Percentiles rank a stretch among this genome's conserved stretches.
phyloP scores from a whole-genome alignment of 37 sponge, comb jelly and placozoan species.

The Aplysina aerophoba region DNA sequence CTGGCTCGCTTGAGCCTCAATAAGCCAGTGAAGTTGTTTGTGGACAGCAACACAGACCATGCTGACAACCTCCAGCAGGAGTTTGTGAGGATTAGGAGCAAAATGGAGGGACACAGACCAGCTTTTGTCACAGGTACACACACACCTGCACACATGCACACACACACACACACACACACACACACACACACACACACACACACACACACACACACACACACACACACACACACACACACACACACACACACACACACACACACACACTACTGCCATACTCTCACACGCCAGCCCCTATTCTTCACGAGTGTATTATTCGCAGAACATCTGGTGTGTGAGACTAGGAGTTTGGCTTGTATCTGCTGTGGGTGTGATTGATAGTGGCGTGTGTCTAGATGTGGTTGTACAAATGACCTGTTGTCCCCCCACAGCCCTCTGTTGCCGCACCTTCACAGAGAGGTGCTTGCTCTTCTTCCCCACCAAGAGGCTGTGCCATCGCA shows the following conservation, averaged over 20 bases:
- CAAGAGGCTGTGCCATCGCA: constrained; percentile 84
- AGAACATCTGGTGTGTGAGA: too few relatives aligned
- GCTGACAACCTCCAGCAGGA: constrained; percentile 94
- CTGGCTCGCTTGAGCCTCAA: constrained; percentile 86
- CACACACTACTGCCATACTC: too few relatives aligned
- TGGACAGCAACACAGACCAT: constrained; percentile 94
- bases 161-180: too few relatives aligned
- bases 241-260: background rate
- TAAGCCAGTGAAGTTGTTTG: constrained; percentile 92
- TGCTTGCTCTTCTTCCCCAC: constrained; percentile 92
- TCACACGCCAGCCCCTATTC: too few relatives aligned
- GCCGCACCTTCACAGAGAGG: constrained; percentile 86
- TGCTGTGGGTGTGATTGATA: too few relatives aligned
- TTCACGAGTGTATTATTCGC: too few relatives aligned
- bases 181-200: too few relatives aligned
- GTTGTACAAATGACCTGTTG: too few relatives aligned
- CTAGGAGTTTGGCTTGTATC: too few relatives aligned
- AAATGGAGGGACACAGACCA: constrained; percentile 79
- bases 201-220: too few relatives aligned
- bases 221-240: too few relatives aligned
- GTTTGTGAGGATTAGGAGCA: constrained; percentile 86
- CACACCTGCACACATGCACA: background rate
- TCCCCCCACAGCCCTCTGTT: constrained; percentile 77
- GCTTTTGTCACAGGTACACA: constrained; percentile 78
- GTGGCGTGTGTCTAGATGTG: too few relatives aligned